Conservation (phyloP, 2,797 vertebrate genomes). For the Gambusia yucatana region DNA sequence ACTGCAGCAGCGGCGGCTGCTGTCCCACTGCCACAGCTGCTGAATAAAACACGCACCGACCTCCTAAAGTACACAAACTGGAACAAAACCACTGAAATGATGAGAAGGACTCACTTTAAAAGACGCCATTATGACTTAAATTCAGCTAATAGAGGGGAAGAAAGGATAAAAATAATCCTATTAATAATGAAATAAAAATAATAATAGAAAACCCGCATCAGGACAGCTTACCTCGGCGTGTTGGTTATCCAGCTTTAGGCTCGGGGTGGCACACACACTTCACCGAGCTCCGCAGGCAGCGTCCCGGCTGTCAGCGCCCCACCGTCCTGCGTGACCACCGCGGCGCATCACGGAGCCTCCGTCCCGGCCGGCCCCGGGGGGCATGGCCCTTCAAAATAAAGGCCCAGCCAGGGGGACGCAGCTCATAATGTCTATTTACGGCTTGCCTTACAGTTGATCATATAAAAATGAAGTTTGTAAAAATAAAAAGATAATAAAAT, state of each 20-base stretch:
- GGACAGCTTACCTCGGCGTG: constrained; percentile 59
- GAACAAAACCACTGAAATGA: neutral
- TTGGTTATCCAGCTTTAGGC: constrained; percentile 68
- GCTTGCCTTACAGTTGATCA: neutral
- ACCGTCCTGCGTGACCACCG: constrained; percentile 51
- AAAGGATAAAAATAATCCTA: neutral
- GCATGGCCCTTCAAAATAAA: neutral
- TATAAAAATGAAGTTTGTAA: too few species aligned
- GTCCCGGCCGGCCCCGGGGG: neutral
- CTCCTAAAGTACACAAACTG: constrained; percentile 3
- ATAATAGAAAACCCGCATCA: neutral
- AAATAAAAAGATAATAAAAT: too few species aligned
- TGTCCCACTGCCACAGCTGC: constrained; percentile 58
- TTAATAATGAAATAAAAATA: neutral
- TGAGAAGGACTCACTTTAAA: neutral
- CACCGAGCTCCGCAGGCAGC: constrained; percentile 43
- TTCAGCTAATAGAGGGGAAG: constrained; percentile 21
- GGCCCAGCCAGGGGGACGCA: neutral
- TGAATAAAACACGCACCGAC: neutral
- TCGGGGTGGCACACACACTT: constrained; percentile 56
- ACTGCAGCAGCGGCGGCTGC: constrained; percentile 60
- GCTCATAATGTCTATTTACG: neutral
- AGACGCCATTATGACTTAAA: neutral
- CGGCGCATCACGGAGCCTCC: neutral
- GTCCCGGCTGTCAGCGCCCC: constrained; percentile 50